These are phyloP conservation scores for Chironomus riparius DNA, from an alignment of 2,888 invertebrate genomes.

Conservation along the genomic window DNA sequence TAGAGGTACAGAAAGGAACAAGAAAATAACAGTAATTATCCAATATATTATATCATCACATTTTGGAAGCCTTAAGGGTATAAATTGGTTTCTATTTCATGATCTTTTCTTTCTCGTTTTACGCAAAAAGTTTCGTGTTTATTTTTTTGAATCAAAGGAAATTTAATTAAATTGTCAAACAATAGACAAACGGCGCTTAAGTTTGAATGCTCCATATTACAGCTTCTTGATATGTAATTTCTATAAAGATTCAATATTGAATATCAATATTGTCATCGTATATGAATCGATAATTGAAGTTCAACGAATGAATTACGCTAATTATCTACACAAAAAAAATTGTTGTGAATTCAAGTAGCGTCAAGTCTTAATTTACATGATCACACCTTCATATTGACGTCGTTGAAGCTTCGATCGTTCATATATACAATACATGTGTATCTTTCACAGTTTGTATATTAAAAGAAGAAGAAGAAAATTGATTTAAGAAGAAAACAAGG, in stretches of 20 bases:
- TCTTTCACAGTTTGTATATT: background rate
- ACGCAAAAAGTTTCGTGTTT: background rate
- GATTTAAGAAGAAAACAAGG: conserved; percentile 23
- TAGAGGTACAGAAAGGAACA: conserved; percentile 3
- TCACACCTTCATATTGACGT: conserved; percentile 20
- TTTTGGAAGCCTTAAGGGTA: background rate
- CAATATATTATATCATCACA: conserved; percentile 28
- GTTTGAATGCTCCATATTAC: too few species aligned
- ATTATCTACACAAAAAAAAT: conserved; percentile 1
- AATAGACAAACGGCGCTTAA: background rate
- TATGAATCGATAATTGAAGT: conserved; percentile 19
- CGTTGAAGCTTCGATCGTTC: background rate
- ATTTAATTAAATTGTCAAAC: background rate
- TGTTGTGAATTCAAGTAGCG: conserved; percentile 22
- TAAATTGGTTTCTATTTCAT: background rate
- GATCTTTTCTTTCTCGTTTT: background rate
- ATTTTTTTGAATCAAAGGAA: too few species aligned
- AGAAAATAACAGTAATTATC: conserved; percentile 26
- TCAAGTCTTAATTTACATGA: conserved; percentile 25
- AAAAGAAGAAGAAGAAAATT: background rate
- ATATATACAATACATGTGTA: background rate
- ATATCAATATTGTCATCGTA: too few species aligned
- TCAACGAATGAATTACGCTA: conserved; percentile 18
- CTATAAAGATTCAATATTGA: too few species aligned
- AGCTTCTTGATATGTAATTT: too few species aligned